phyloP scores from a whole-genome alignment of 2,113 vertebrate species.

The Abramis brama region DNA sequence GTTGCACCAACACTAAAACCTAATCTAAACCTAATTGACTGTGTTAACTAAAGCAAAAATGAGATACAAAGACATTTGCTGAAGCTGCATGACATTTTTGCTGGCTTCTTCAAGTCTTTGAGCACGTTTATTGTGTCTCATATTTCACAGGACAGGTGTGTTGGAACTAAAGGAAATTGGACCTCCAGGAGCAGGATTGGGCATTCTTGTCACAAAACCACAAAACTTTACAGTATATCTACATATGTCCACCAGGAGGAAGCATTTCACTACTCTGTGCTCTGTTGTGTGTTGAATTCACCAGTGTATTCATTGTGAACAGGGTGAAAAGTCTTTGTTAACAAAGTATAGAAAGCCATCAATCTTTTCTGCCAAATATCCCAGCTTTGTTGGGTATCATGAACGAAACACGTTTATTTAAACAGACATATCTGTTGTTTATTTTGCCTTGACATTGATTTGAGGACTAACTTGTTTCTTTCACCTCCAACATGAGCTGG shows the following conservation, averaged over 20 bases:
- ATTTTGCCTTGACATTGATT: slow-evolving; percentile 12
- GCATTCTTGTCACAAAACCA: neutral
- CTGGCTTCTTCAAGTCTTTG: neutral
- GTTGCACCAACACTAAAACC: neutral
- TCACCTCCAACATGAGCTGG: slow-evolving; percentile 5
- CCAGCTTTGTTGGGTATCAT: slow-evolving; percentile 68
- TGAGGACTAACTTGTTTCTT: slow-evolving; percentile 2
- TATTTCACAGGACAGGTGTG: neutral
- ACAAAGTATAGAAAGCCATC: neutral
- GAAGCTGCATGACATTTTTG: neutral
- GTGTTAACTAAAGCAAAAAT: neutral
- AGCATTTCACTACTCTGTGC: slow-evolving; percentile 63
- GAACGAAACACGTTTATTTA: slow-evolving; percentile 15
- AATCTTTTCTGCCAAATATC: neutral
- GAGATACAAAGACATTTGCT: neutral
- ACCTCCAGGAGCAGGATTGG: neutral
- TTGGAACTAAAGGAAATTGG: neutral
- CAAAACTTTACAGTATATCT: neutral
- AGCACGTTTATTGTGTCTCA: neutral
- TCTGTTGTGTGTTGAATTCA: neutral
- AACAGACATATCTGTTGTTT: slow-evolving; percentile 5
- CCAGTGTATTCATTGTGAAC: neutral
- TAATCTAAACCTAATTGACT: neutral
- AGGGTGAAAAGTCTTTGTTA: neutral
- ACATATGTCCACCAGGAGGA: slow-evolving; percentile 68